Conservation (phyloP, 2,113 vertebrate genomes). For the Coptodon bakossiorum region DNA sequence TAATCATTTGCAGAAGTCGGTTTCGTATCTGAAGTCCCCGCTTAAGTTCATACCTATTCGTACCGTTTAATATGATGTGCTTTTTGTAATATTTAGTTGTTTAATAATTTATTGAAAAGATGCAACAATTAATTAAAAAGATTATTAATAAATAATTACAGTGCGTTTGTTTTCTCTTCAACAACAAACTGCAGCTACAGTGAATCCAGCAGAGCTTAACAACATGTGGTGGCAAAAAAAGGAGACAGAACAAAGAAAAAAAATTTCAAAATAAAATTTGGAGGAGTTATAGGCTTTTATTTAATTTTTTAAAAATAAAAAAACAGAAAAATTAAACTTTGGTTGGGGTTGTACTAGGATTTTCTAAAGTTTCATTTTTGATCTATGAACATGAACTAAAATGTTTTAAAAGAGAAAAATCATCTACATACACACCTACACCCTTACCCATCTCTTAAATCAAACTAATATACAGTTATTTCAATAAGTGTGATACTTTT, state of each 20-base stretch:
- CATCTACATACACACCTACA: background rate
- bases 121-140: fast-evolving
- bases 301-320: fast-evolving
- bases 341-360: background rate
- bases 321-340: background rate
- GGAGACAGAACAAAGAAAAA: background rate
- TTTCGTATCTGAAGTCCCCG: background rate
- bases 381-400: background rate
- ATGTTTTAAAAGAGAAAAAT: background rate
- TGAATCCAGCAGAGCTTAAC: background rate
- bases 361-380: background rate
- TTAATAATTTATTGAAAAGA: background rate
- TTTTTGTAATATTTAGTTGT: background rate
- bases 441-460: background rate
- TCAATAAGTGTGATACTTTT: background rate
- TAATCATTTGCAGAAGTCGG: background rate
- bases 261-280: background rate
- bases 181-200: background rate
- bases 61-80: background rate
- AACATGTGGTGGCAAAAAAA: background rate
- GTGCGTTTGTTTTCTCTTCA: background rate
- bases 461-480: background rate
- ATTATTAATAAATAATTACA: background rate
- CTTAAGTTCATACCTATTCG: background rate
- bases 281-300: background rate